Base-by-base conservation (phyloP, 1,140 invertebrate species). In the Apis laboriosa region DNA sequence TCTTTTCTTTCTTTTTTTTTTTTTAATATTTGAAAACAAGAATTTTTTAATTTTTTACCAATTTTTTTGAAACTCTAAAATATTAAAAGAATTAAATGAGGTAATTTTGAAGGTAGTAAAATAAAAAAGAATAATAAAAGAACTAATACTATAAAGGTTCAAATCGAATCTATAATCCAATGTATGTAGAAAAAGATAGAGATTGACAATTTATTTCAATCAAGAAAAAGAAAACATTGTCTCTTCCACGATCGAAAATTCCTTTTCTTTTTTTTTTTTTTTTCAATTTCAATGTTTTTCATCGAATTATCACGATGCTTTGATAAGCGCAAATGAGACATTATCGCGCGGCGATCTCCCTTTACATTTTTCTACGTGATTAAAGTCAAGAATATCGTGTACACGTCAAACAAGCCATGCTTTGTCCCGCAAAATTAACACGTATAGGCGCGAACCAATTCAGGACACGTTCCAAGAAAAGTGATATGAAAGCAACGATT, bases 341-440 rank as follows among this genome's bases (percentile, higher is more conserved):
- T 78, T 78, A 78, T 63, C 49, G 49, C 19, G 13, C 19, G 3
- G 17, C 58, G 58, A 9, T 34, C 19, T n/a, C 19, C 13, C 19
- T 13, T 53, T 9, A 19, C 49, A 80, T 79, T 72, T 72, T 79
- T 79, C 67, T 79, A 61, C 24, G 56, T 21, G 77, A 79, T 79
- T 79, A 79, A 72, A 79, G 43, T 61, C 68, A 28, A 79, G 49
- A 21, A 58, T 63, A 71, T 79, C 43, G 77, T n/a, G 77, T 72
- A n/a, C 24, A 70, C 11, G 28, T 1, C 51, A 61, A 71, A 71
- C n/a, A 63, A 17, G 17, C 17, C 11, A 11, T 24, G 43, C 60
- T 70, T 72, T 72, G 56, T 61, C 17, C 53, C 19, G 21, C 17
- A 13, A 71, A 72, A 72, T 61, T 71, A 79, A 24, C 56, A n/a